A percentile compares a stretch with the other conserved stretches of the same genome.
These are phyloP conservation scores for Plemyria rubiginata DNA, from an alignment of 2,888 invertebrate species.

Conservation along the genomic window DNA sequence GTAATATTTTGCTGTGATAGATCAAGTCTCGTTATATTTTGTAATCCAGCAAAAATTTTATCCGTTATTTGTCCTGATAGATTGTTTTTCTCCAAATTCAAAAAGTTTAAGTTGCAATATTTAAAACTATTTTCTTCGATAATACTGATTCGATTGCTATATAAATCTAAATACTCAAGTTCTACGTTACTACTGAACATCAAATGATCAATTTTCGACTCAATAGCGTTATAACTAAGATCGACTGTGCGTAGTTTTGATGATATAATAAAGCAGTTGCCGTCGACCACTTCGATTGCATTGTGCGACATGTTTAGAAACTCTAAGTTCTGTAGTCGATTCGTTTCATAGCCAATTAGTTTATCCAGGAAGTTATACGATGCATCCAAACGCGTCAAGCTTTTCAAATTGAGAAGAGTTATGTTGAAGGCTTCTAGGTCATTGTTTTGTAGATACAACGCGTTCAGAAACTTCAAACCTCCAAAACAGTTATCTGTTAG, in stretches of 20 bases:
- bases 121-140: constrained; percentile 63
- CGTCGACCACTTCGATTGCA: constrained; percentile 57
- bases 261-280: constrained; percentile 64
- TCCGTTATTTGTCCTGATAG: constrained; percentile 56
- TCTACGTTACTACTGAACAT: constrained; percentile 63
- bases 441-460: constrained; percentile 60
- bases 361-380: constrained; percentile 59
- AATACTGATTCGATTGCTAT: constrained; percentile 57
- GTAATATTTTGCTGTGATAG: constrained; percentile 59
- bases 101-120: constrained; percentile 51
- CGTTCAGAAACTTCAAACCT: constrained; percentile 50
- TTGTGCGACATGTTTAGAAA: constrained; percentile 66
- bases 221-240: constrained; percentile 64
- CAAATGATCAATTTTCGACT: constrained; percentile 53
- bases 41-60: constrained; percentile 61
- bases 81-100: constrained; percentile 64
- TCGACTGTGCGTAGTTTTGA: constrained; percentile 56
- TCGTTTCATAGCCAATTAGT: constrained; percentile 61
- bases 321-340: constrained; percentile 56
- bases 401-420: constrained; percentile 59
- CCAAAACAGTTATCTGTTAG: constrained; percentile 59
- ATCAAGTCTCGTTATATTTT: constrained; percentile 53
- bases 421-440: constrained; percentile 57
- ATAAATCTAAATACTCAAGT: constrained; percentile 60
- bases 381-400: constrained; percentile 56